A percentile compares a stretch with the other conserved stretches of the same genome.
phyloP scores from a whole-genome alignment of 2,113 vertebrate species.

The Gambusia affinis region DNA sequence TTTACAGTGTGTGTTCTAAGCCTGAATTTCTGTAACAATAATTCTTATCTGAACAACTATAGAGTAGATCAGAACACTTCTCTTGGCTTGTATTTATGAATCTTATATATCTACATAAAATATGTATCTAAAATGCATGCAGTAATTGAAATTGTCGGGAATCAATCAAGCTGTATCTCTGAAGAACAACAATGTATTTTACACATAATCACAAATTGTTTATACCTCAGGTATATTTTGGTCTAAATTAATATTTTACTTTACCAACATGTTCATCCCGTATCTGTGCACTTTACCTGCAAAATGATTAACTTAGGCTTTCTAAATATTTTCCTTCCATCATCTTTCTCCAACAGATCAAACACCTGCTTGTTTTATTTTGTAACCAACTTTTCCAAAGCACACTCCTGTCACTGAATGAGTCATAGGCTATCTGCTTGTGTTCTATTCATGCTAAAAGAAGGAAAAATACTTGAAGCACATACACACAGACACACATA shows the following conservation, averaged over 20 bases:
- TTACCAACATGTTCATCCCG: background rate
- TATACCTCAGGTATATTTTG: background rate
- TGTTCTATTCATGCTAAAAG: background rate
- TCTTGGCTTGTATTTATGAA: too few relatives aligned
- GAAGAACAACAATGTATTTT: background rate
- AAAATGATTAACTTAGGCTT: constrained; percentile 42
- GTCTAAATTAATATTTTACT: background rate
- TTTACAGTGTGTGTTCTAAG: too few relatives aligned
- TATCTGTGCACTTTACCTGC: constrained; percentile 11
- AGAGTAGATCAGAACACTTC: too few relatives aligned
- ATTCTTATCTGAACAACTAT: too few relatives aligned
- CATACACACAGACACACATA: background rate
- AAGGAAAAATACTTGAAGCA: constrained; percentile 6
- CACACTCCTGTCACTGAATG: constrained; percentile 37
- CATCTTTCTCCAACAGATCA: constrained; percentile 24
- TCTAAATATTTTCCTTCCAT: constrained; percentile 27
- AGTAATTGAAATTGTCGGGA: background rate
- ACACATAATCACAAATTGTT: background rate
- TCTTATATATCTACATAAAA: background rate
- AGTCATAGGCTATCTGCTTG: constrained; percentile 32
- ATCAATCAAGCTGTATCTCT: background rate
- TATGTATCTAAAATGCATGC: background rate
- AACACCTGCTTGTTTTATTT: constrained; percentile 17
- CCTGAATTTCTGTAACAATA: too few relatives aligned
- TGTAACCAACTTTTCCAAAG: constrained; percentile 44